Evolutionary conservation across 2,888 invertebrate species (phyloP), one percentile per base, ranked within the genome.

Genomic region (Meloe dianella): DNA sequence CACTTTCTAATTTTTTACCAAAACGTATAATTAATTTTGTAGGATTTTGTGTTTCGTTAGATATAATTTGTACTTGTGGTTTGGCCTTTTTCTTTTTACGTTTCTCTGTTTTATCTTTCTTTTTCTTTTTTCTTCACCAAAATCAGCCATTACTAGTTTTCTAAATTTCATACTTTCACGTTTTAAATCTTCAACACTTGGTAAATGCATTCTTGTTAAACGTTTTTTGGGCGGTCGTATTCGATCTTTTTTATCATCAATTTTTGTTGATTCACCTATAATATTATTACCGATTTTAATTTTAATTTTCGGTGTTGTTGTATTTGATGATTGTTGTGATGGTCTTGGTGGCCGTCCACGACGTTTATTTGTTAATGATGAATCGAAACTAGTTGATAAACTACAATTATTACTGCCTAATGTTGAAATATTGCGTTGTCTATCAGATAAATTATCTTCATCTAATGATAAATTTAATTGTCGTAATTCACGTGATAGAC

Each of bases 131-230:
- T 87, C 87, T 73, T 90, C 90, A 67, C 91, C 91, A 78, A 94
- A 94, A 78, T 92, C 91, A 5, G 93, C 93, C 92, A 94, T 93
- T 3, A 95, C 91, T 87, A 89, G 89, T 71, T 91, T 89, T 17
- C 95, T 87, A 82, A 89, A 95, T 79, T 94, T 94, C 95, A 95
- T 95, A 75, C 92, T 93, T 77, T 95, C 93, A 2, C 94, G 88
- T 70, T 90, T 91, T 60, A 94, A 83, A 78, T 94, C 94, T 82
- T 95, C 93, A 71, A 94, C 89, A 69, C 90, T 91, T 0, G 92
- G 92, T 69, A 88, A 89, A 17, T 87, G 88, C 69, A 87, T 86
- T 66, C 85, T 86, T 47, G 89, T 86, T 29, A 91, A 62, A 17
- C 94, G 89, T 80, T 95, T 95, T 84, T 95, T 95, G 1, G 95